Evolutionary conservation across 2,888 invertebrate species (phyloP).

Genomic region (Amiota communis): DNA sequence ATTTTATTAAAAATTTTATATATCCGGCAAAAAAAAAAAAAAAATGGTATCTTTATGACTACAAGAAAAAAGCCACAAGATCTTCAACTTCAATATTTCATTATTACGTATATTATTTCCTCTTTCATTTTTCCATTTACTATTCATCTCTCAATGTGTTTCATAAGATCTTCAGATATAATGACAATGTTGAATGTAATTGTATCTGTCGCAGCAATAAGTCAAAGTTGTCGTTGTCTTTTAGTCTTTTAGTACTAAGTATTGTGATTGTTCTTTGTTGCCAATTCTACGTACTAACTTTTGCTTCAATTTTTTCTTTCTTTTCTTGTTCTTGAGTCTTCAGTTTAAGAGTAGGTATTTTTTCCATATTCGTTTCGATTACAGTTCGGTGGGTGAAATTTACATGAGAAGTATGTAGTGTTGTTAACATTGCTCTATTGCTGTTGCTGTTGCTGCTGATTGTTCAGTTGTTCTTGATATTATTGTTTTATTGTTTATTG

Average conservation of each 20-base stretch:
- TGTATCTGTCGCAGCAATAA: constrained; percentile 64
- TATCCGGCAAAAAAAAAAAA: neutral
- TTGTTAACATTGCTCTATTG: constrained; percentile 15
- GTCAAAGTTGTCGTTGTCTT: constrained; percentile 51
- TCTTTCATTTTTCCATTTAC: too few relatives aligned
- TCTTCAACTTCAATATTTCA: too few relatives aligned
- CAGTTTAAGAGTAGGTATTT: too few relatives aligned
- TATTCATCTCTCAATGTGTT: too few relatives aligned
- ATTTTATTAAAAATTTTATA: too few relatives aligned
- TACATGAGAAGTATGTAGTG: constrained; percentile 48
- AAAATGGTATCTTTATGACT: too few relatives aligned
- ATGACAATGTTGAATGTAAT: constrained; percentile 45
- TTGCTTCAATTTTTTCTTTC: too few relatives aligned
- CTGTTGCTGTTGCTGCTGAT: neutral
- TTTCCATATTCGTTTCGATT: constrained; percentile 48
- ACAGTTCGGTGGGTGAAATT: constrained; percentile 43
- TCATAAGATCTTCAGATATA: too few relatives aligned
- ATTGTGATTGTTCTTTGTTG: constrained; percentile 28
- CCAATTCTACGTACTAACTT: too few relatives aligned
- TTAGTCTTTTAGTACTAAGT: neutral
- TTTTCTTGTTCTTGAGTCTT: too few relatives aligned
- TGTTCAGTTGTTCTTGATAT: too few relatives aligned
- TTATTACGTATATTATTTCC: too few relatives aligned
- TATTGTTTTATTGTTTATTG: neutral
- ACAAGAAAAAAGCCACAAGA: neutral